These are phyloP conservation scores for Podarcis raffonei DNA, from an alignment of 2,113 vertebrate species.

Conservation along the genomic window DNA sequence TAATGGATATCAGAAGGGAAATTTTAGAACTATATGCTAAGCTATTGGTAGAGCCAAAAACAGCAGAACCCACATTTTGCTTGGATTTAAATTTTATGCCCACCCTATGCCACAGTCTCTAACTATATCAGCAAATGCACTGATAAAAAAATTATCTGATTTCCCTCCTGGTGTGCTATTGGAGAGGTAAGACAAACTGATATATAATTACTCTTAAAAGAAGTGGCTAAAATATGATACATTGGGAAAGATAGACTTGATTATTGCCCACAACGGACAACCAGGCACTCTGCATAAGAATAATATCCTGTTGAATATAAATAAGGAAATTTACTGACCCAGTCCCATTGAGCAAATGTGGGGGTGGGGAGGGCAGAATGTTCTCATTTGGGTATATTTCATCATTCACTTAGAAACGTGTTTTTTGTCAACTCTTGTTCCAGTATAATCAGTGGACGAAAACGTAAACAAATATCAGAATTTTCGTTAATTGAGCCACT, in stretches of 20 bases:
- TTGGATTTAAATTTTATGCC: background rate
- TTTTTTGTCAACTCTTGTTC: constrained; percentile 61
- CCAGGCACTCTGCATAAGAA: background rate
- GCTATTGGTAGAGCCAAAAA: constrained; percentile 38
- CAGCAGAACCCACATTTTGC: constrained; percentile 16
- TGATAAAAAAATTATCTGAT: constrained; percentile 43
- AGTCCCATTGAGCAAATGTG: too few relatives aligned
- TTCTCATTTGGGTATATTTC: constrained; percentile 54
- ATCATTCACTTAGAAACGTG: constrained; percentile 46
- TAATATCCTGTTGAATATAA: background rate
- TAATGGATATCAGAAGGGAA: background rate
- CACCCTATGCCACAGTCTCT: constrained; percentile 6
- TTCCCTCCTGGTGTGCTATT: constrained; percentile 30
- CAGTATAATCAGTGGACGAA: constrained; percentile 51
- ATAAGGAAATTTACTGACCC: background rate
- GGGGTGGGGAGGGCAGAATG: constrained; percentile 7
- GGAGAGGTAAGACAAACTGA: background rate
- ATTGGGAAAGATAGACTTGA: background rate
- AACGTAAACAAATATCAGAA: constrained; percentile 36
- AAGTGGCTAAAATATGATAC: background rate
- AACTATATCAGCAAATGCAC: constrained; percentile 42
- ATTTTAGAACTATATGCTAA: constrained; percentile 41
- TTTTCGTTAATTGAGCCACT: constrained; percentile 51
- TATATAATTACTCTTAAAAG: background rate
- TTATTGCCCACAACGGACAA: background rate